Evolutionary conservation across 2,888 invertebrate genomes (phyloP), one percentile per base, ranked within the genome.

Genomic region (Trisateles emortualis): DNA sequence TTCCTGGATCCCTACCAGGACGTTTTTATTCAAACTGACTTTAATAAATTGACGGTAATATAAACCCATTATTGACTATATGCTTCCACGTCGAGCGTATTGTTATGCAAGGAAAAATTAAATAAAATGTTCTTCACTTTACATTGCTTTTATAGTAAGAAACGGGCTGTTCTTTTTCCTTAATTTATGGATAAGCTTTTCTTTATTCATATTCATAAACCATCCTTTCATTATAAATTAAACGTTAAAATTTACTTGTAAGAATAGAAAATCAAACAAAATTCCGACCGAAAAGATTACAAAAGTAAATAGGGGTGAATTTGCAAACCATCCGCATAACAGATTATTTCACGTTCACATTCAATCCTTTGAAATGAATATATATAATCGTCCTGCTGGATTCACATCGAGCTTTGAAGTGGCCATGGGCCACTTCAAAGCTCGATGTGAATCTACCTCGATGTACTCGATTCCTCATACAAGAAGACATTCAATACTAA

Each of bases 401-500:
- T 67, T 61, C 51, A 60, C 56, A 59, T 57, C 11, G 33, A 53
- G 47, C 64, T 74, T 67, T 67, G 68, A 68, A 72, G 71, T 73
- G 59, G 59, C 52, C 59, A n/a, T n/a, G n/a, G 59, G 52, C 59
- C 59, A 73, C 71, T 72, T 68, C 68, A 67, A 67, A 74, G 64
- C 47, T 53, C 33, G 11, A 57, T 59, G 56, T 60, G 51, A 61
- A 67, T 68, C 51, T 63, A 73, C 60, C 64, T 63, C 70, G 55
- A 65, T 60, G 63, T n/a, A n/a, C 26, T 8, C 8, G 5, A 26
- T 26, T 26, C 54, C 57, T 66, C 69, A 72, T 55, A 69, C 59
- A 57, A 68, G 68, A 68, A 77, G 66, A 74, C 74, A 79, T 79
- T 81, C 72, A 78, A 79, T 74, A 72, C 72, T 75, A 74, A 75